Percentiles rank a stretch among this genome's conserved stretches.
These are phyloP conservation scores for Crenichthys baileyi DNA, from an alignment of 2,797 vertebrate species.

Conservation along the genomic window DNA sequence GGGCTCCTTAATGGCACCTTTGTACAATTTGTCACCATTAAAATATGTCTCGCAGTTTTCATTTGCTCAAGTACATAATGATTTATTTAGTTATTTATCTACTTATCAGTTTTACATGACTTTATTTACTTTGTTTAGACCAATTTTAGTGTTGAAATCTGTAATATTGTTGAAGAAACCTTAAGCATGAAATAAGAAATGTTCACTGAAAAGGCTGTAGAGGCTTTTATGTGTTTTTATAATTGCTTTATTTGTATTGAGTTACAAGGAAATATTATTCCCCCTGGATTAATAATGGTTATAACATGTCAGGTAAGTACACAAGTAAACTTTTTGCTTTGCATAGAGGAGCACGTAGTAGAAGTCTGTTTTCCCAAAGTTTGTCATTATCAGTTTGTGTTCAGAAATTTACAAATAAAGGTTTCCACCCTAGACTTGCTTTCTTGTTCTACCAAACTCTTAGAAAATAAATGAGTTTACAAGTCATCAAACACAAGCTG, in stretches of 20 bases:
- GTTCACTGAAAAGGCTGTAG: background rate
- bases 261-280: constrained; percentile 15
- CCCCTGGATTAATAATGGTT: constrained; percentile 43
- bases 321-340: constrained; percentile 50
- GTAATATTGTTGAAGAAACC: background rate
- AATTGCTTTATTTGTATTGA: background rate
- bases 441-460: background rate
- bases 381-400: constrained; percentile 53
- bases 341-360: constrained; percentile 34
- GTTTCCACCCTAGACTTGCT: accelerated
- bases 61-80: constrained; percentile 6
- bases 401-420: background rate
- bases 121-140: constrained; percentile 27
- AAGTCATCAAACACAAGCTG: constrained; percentile 44
- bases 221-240: background rate
- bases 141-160: background rate
- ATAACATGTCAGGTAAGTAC: constrained; percentile 69
- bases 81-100: constrained; percentile 12
- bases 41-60: constrained; percentile 32
- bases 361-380: constrained; percentile 58
- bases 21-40: constrained; percentile 17
- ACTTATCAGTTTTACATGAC: constrained; percentile 12
- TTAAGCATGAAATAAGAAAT: background rate
- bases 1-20: constrained; percentile 9
- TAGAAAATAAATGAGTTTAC: background rate